Evolutionary conservation across 2,888 invertebrate genomes (phyloP), one percentile per base, ranked within the genome.

Genomic region (Cephonodes hylas): DNA sequence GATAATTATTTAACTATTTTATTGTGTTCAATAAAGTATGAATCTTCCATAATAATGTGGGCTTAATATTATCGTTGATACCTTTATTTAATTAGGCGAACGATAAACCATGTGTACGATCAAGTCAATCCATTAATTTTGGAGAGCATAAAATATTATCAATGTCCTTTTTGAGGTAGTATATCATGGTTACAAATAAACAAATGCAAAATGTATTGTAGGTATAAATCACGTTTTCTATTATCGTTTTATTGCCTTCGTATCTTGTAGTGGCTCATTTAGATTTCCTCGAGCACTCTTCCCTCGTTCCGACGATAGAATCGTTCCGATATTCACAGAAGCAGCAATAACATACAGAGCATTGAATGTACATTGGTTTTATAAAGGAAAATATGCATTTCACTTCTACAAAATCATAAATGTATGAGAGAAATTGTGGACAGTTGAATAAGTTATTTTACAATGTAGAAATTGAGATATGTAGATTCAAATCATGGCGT

Each of bases 341-440:
- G 59, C 59, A 64, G 63, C 45, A 66, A 68, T 69, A 64, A 70
- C 63, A 65, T 20, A 60, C 58, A 61, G 8, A 27, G 15, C 42
- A 66, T 66, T 67, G 61, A 69, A 66, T 67, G 60, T 48, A 58
- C 56, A 66, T 63, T 66, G 22, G 62, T 60, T 64, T 44, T 64
- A 60, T 62, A 58, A 42, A 64, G 64, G 65, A 68, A 67, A 69
- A 68, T 72, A 65, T 58, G 59, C 48, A 45, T 62, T 62, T 53
- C 10, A 31, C 18, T 31, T 31, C 31, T 18, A 53, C 15, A 18
- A 53, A 53, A 53, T 31, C 31, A 53, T 31, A 53, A 31, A 18
- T 64, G 18, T 67, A 66, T 59, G n/a, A 60, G 34, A 57, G 15
- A 15, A 25, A 59, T 18, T 18, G 25, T 27, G 18, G 53, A 31